These are phyloP conservation scores for Conus betulinus DNA, from an alignment of 1,140 invertebrate species.

Conservation along the genomic window DNA sequence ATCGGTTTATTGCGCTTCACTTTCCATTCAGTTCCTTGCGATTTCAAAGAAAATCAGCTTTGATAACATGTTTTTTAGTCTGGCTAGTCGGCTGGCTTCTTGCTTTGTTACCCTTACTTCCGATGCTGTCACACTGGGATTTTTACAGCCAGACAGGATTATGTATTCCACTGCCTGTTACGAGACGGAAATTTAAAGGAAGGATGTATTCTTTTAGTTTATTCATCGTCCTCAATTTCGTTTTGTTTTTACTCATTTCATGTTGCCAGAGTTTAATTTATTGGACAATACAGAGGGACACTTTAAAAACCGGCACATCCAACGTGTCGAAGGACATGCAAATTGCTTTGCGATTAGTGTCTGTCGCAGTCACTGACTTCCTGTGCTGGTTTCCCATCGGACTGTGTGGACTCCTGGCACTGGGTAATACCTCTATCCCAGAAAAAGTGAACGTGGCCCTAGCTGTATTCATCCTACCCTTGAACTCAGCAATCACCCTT, in stretches of 20 bases:
- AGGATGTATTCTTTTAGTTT: slow-evolving; percentile 48
- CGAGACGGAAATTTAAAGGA: slow-evolving; percentile 20
- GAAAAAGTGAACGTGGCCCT: slow-evolving; percentile 24
- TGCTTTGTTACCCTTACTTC: slow-evolving; percentile 26
- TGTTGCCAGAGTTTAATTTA: slow-evolving; percentile 51
- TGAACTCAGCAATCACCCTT: slow-evolving; percentile 38
- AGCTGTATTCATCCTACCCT: slow-evolving; percentile 33
- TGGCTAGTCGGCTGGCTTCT: slow-evolving; percentile 19
- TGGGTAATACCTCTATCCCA: slow-evolving; percentile 10
- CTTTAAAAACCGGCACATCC: not conserved
- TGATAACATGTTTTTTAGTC: not conserved
- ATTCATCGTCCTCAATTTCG: slow-evolving; percentile 49
- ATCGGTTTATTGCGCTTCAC: slow-evolving; percentile 28
- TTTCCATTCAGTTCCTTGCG: slow-evolving; percentile 26
- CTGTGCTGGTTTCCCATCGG: slow-evolving; percentile 45
- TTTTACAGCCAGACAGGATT: slow-evolving; percentile 52
- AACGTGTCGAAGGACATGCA: slow-evolving; percentile 17
- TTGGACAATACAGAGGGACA: slow-evolving; percentile 33
- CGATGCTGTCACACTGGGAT: slow-evolving; percentile 27
- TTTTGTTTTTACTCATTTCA: slow-evolving; percentile 47
- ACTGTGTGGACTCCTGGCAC: slow-evolving; percentile 26
- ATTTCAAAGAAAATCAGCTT: slow-evolving; percentile 23
- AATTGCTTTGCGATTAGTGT: slow-evolving; percentile 26
- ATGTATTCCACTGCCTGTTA: slow-evolving; percentile 51
- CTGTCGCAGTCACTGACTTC: slow-evolving; percentile 37